Base-by-base conservation (phyloP, 1,140 invertebrate genomes). In the Scaptodrosophila lebanonensis region DNA sequence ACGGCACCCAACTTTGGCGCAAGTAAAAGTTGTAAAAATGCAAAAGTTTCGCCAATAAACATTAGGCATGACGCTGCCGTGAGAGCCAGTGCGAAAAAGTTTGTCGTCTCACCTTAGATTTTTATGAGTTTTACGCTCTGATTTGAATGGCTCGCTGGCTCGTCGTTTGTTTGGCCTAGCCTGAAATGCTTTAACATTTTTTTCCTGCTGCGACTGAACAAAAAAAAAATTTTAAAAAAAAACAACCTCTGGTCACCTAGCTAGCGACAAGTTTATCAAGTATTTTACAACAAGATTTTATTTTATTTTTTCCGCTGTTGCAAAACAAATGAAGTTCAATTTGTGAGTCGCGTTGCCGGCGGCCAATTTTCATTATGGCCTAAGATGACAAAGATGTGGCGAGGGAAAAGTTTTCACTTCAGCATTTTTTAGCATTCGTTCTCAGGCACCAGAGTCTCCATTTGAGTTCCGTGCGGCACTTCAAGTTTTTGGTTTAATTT, bases 31-130 rank as follows among this genome's bases (percentile, higher is more conserved):
- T 73, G 67, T 72, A 77, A 83, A 83, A 77, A 69, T 77, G 57
- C 50, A 83, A 83, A 83, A 83, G 68, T 83, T 83, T 77, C 43
- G 32, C 68, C 77, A 83, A 83, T 83, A 83, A 83, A 83, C 77
- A 83, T 83, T 82, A 82, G 71, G 77, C 66, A 67, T 60, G 83
- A 77, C 63, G 83, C 71, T 70, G 35, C 50, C 40, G 30, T 5
- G 29, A 25, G 22, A 25, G 8, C 3, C 22, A 4, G 22, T 3
- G 44, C 43, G 54, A 25, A 54, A 47, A 42, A 71, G 40, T 56
- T 13, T 40, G 61, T 62, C 67, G 54, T 58, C 68, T 62, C 60
- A 83, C 71, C 67, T 76, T 48, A 60, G 42, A 57, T 39, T 68
- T 61, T 59, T 66, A 58, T 68, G 60, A 32, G 29, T 30, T 43